Conservation (phyloP, 2,888 invertebrate species). For the Sinotaia quadrata region DNA sequence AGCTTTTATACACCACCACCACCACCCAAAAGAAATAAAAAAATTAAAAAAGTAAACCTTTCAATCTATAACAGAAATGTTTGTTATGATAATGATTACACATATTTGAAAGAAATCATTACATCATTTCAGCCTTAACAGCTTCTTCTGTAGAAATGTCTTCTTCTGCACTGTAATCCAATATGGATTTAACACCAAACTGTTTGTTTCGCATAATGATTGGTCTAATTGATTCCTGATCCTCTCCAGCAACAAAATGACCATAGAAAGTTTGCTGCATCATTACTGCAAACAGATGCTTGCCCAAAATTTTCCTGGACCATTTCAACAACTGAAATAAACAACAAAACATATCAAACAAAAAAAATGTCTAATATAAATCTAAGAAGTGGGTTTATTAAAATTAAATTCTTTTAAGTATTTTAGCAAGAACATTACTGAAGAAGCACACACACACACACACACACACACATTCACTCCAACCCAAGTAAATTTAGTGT, state of each 20-base stretch:
- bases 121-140: constrained; percentile 94
- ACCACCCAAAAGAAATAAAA: neutral
- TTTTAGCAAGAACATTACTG: neutral
- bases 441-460: constrained; percentile 14
- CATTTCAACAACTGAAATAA: constrained; percentile 78
- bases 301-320: constrained; percentile 84
- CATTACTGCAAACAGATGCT: constrained; percentile 83
- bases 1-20: neutral
- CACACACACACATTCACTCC: neutral
- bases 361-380: no score
- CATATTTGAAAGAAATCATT: constrained; percentile 50
- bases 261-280: constrained; percentile 99
- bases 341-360: constrained; percentile 1
- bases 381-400: no score
- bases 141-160: constrained; percentile 90
- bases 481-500: neutral
- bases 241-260: constrained; percentile 95
- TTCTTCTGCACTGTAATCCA: constrained; percentile 98
- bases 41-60: neutral
- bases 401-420: no score
- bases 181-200: constrained; percentile 98
- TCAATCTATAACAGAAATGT: no score
- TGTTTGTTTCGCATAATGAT: constrained; percentile 78
- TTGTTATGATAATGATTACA: no score
- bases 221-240: constrained; percentile 84